A percentile compares a stretch with the other conserved stretches of the same genome.
These are phyloP conservation scores for Pelodiscus sinensis DNA, from an alignment of 2,113 vertebrate species.

Conservation along the genomic window DNA sequence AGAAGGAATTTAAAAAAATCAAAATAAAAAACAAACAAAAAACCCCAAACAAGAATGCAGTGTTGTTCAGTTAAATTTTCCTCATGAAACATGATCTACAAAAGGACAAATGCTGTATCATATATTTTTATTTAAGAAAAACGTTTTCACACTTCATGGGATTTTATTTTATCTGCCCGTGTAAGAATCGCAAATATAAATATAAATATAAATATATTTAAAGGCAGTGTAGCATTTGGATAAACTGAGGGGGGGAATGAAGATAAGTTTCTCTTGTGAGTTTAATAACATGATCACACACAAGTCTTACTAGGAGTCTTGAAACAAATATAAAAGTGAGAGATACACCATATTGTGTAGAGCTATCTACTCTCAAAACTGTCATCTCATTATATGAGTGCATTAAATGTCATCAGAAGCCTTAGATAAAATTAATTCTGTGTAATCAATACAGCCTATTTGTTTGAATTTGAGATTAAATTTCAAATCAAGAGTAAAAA, in stretches of 20 bases:
- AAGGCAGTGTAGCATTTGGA: background rate
- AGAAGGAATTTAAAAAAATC: conserved; percentile 15
- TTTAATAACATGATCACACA: background rate
- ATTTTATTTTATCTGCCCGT: background rate
- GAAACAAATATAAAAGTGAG: background rate
- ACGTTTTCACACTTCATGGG: conserved; percentile 1
- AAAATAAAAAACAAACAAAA: no score
- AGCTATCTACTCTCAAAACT: background rate
- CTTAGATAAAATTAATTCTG: background rate
- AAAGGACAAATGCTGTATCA: background rate
- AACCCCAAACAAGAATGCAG: background rate
- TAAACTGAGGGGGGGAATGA: background rate
- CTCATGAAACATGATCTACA: conserved; percentile 2
- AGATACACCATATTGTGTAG: background rate
- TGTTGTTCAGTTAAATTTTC: background rate
- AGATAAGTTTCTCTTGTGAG: background rate
- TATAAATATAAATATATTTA: background rate
- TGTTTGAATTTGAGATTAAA: background rate
- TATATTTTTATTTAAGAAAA: background rate
- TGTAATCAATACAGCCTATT: background rate
- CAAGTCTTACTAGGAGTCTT: background rate
- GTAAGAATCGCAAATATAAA: background rate
- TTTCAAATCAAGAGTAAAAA: background rate
- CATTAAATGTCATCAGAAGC: conserved; percentile 4
- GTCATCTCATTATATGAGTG: background rate